Evolutionary conservation across 2,888 invertebrate species (phyloP), one percentile per base, ranked within the genome.

Genomic region (Cataglyphis albicans): DNA sequence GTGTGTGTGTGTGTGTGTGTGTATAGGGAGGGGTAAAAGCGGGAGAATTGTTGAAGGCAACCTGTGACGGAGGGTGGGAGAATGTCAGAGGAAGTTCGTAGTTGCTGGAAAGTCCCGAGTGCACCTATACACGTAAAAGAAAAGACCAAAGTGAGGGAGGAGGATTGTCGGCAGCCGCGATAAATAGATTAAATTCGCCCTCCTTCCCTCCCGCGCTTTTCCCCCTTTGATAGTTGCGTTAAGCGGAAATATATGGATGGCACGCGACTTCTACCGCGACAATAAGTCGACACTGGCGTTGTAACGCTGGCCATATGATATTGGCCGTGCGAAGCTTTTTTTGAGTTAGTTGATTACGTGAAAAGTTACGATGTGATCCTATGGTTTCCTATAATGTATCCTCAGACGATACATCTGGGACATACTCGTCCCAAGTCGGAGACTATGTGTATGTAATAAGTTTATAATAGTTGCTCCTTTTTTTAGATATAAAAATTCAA

Each of bases 121-220:
- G 61, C 68, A 61, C 78, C 81, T 70, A 82, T 81, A 76, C 83
- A 55, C 65, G 85, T 83, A 86, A 85, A 86, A 87, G 74, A 84
- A 74, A 75, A 68, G 74, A 63, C 64, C 35, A 63, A 74, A 70
- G 70, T 68, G 61, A 41, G 74, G 67, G 75, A 52, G 59, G 70
- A 82, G 64, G 64, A 59, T 44, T 52, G 82, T 84, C 78, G 87
- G 84, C 85, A 86, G 83, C 74, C 81, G 90, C 89, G 90, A 91
- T 93, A 92, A 93, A 92, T 92, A 91, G 92, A 92, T 91, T 92
- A 93, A 92, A 92, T 92, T 93, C 88, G 89, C 91, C 90, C 86
- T n/a, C n/a, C 15, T 12, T 3, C 12, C 48, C 18, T 18, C 18
- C 85, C 85, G 83, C 87, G 90, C 89, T 90, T 44, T 15, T 83